phyloP scores from a whole-genome alignment of 2,113 vertebrate genomes.

The Eretmodus cyanostictus region DNA sequence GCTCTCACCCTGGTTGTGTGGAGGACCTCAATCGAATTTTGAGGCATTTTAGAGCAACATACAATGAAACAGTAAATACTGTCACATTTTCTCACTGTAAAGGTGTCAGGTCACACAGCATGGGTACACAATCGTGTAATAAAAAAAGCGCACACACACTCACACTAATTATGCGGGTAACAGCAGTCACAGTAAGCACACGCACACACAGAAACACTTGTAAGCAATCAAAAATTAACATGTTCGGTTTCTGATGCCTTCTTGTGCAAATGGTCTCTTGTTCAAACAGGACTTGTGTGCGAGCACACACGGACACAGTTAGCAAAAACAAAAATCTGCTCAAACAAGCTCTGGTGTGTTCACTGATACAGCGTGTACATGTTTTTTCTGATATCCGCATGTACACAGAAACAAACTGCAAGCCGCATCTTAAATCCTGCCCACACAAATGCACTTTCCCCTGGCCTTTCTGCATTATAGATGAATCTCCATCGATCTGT shows the following conservation, averaged over 20 bases:
- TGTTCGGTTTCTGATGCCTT: background rate
- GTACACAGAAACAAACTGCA: conserved; percentile 2
- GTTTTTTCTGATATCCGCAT: background rate
- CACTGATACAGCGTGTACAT: conserved; percentile 7
- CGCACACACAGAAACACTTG: background rate
- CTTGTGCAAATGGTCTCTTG: background rate
- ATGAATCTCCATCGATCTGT: conserved; percentile 64
- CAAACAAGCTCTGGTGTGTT: conserved; percentile 6
- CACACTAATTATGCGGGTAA: background rate
- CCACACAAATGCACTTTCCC: conserved; percentile 30
- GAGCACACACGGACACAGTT: background rate
- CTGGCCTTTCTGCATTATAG: conserved; percentile 64
- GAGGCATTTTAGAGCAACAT: background rate
- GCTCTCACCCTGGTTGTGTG: background rate
- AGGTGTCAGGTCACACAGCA: background rate
- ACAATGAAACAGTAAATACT: background rate
- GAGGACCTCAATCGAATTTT: background rate
- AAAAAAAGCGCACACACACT: background rate
- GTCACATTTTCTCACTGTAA: background rate
- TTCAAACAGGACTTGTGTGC: background rate
- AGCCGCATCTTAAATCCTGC: conserved; percentile 3
- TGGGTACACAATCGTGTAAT: background rate
- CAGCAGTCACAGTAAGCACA: background rate
- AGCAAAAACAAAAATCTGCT: conserved; percentile 3
- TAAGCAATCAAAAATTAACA: background rate